Percentiles rank a stretch among this genome's conserved stretches.
These are phyloP conservation scores for Spinibarbus caldwelli DNA, from an alignment of 2,797 vertebrate genomes.

Conservation along the genomic window DNA sequence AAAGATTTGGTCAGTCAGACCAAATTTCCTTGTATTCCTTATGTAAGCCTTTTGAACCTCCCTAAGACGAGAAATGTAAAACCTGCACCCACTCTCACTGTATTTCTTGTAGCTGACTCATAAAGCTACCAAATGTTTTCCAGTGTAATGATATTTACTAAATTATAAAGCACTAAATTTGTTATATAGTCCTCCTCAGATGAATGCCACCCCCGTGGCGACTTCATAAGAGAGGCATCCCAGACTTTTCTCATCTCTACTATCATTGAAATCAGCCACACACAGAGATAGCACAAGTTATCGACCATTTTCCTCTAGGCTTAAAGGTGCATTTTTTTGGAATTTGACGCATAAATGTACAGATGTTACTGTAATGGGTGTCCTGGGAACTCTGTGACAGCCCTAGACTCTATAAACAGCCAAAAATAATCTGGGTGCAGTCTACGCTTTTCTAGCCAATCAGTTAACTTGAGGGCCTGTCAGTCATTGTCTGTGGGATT, in stretches of 20 bases:
- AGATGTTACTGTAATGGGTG: background rate
- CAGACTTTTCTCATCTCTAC: conserved; percentile 63
- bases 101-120: conserved; percentile 58
- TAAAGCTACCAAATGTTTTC: conserved; percentile 64
- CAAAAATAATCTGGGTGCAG: background rate
- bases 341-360: background rate
- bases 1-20: conserved; percentile 5
- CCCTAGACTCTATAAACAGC: background rate
- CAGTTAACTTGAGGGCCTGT: background rate
- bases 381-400: background rate
- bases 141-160: conserved; percentile 71
- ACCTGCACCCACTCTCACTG: conserved; percentile 38
- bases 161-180: conserved; percentile 73
- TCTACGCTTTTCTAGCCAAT: background rate
- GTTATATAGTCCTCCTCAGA: conserved; percentile 72
- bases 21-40: background rate
- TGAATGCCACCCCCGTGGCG: conserved; percentile 69
- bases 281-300: conserved; percentile 29
- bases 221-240: conserved; percentile 52
- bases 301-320: conserved; percentile 49
- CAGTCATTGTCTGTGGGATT: background rate
- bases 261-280: conserved; percentile 30
- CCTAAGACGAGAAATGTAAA: conserved; percentile 24
- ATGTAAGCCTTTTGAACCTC: conserved; percentile 27
- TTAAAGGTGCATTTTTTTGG: background rate